phyloP scores from a whole-genome alignment of 2,888 invertebrate species.

The Oligia strigilis region DNA sequence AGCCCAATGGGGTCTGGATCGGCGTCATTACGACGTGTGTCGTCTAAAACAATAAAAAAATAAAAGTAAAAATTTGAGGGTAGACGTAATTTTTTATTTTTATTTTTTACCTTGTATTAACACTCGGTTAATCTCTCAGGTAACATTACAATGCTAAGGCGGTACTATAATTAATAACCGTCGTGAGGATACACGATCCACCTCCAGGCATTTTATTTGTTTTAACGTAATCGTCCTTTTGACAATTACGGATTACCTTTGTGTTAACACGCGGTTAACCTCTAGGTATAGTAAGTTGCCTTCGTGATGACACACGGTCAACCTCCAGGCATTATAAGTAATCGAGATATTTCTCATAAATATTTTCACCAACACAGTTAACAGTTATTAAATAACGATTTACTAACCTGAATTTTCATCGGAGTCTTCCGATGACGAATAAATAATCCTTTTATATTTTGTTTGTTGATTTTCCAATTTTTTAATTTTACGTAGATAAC shows the following conservation, averaged over 20 bases:
- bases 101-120: neutral
- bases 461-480: no score
- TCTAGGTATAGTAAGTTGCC: neutral
- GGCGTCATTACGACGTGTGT: neutral
- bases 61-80: neutral
- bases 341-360: neutral
- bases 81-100: neutral
- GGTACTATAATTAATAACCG: neutral
- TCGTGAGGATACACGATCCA: neutral
- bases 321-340: neutral
- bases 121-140: neutral
- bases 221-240: neutral
- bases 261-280: neutral
- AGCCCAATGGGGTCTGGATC: neutral
- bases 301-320: neutral
- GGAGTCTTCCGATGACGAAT: no score
- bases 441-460: no score
- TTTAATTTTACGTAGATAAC: neutral
- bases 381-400: neutral
- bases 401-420: conserved; percentile 1
- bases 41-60: neutral
- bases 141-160: neutral
- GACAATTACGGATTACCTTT: neutral
- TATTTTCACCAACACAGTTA: neutral
- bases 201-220: neutral